These are phyloP conservation scores for Caenorhabditis auriculariae DNA, from an alignment of 2,888 invertebrate genomes.

Conservation along the genomic window DNA sequence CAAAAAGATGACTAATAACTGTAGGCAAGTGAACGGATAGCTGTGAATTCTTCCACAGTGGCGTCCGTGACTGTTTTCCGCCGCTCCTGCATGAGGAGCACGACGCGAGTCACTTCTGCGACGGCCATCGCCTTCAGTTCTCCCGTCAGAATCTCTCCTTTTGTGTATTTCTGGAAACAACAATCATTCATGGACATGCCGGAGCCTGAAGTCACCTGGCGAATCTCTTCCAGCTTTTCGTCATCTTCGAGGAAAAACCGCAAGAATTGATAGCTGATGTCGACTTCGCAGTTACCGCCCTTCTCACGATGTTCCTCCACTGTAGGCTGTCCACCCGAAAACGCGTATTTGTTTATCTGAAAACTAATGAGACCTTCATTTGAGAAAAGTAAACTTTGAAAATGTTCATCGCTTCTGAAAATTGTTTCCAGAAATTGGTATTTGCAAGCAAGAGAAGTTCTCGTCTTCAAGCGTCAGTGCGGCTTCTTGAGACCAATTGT, in stretches of 20 bases:
- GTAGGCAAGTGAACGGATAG: constrained; percentile 67
- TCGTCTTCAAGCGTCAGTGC: not conserved
- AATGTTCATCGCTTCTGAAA: not conserved
- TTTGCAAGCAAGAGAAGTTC: not conserved
- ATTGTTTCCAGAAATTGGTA: not conserved
- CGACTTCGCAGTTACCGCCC: constrained; percentile 94
- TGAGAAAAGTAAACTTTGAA: not conserved
- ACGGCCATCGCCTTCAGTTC: constrained; percentile 90
- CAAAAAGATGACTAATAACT: constrained; percentile 5
- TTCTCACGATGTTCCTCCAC: constrained; percentile 81
- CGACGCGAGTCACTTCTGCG: constrained; percentile 70
- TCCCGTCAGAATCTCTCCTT: constrained; percentile 87
- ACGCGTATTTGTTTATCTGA: constrained; percentile 88
- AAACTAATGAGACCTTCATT: constrained; percentile 14
- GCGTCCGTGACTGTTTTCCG: constrained; percentile 83
- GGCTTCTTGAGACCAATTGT: not conserved
- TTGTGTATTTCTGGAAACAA: constrained; percentile 78
- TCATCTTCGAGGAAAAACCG: constrained; percentile 94
- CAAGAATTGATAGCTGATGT: constrained; percentile 91
- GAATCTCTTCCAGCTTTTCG: constrained; percentile 77
- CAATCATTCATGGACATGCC: no score
- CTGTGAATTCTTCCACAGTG: constrained; percentile 80
- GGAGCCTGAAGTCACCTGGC: constrained; percentile 70
- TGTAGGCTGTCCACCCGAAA: constrained; percentile 91
- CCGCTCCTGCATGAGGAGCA: constrained; percentile 80